Base-by-base conservation (phyloP, 92 coral and sea anemone genomes). In the Montipora capitata region DNA sequence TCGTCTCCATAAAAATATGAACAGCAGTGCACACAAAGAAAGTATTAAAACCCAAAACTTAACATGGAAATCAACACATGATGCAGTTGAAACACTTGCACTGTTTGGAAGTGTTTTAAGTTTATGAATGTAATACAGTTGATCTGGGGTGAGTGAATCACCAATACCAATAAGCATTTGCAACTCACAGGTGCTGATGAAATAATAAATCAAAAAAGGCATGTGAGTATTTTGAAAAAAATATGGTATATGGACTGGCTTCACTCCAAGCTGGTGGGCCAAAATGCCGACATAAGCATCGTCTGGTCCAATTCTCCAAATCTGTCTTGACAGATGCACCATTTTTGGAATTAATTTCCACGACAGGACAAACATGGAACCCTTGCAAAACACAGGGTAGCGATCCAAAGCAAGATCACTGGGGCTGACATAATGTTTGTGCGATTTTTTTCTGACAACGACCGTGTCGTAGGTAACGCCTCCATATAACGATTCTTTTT, bases 321-420 rank as follows among this genome's bases (percentile, higher is more conserved):
- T 82, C 51, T 91, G 88, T 66, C 57, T 88, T 2, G 98, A 85
- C 12, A 91, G 17, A 18, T 81, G 68, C 40, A 95, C 95, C 86
- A 95, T 64, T 57, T 88, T 83, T n/a, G 95, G 92, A 35, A 95
- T 4, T 42, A 95, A 89, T 79, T 81, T 80, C 93, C 90, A 63
- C 41, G 99, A 97, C 38, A 97, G 7, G 1, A 97, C 89, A 58
- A 66, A 87, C 84, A 92, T 88, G 14, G 96, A 88, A 0, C 99
- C 99, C 74, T 94, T 97, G 78, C 98, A 96, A 17, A 91, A 97
- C 61, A 61, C 52, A 2, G 99, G 99, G 69, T 82, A 97, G 27
- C 61, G 35, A 4, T 92, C 74, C 82, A 89, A 82, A 1, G 94
- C 74, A 10, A 97, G 90, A 8, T 68, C 88, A 4, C 85, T 73